A percentile compares a stretch with the other conserved stretches of the same genome.
Evolutionary conservation across 2,888 invertebrate species (phyloP).

Genomic region (Pegoplata infirma): DNA sequence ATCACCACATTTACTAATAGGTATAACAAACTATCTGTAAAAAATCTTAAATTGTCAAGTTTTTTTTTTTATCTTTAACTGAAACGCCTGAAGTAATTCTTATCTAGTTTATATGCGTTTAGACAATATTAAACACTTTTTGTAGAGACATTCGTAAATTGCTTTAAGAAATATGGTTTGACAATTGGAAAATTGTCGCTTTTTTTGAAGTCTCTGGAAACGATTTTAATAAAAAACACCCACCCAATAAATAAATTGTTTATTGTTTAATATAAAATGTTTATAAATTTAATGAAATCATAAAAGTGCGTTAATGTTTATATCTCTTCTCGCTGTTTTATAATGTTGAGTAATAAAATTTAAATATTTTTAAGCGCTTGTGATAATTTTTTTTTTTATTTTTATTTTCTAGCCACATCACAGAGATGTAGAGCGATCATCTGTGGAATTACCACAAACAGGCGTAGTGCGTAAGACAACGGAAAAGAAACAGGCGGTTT

Average conservation of each 20-base stretch:
- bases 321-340: background rate
- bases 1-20: too few relatives aligned
- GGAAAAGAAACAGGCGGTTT: constrained; percentile 3
- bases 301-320: constrained; percentile 11
- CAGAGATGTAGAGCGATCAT: constrained; percentile 19
- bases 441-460: background rate
- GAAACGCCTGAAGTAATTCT: constrained; percentile 19
- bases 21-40: too few relatives aligned
- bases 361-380: constrained; percentile 6
- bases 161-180: constrained; percentile 41
- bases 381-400: constrained; percentile 6
- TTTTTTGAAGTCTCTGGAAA: constrained; percentile 1
- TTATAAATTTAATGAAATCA: constrained; percentile 22
- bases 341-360: constrained; percentile 2
- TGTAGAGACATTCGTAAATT: constrained; percentile 53
- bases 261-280: constrained; percentile 10
- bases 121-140: constrained; percentile 35
- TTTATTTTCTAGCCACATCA: constrained; percentile 35
- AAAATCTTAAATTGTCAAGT: too few relatives aligned
- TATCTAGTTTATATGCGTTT: constrained; percentile 6
- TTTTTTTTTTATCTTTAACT: too few relatives aligned
- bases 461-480: too few relatives aligned
- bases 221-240: constrained; percentile 20
- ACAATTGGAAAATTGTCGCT: constrained; percentile 41
- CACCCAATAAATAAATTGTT: constrained; percentile 27